phyloP scores from a whole-genome alignment of 2,113 vertebrate species.

The Chitala chitala region DNA sequence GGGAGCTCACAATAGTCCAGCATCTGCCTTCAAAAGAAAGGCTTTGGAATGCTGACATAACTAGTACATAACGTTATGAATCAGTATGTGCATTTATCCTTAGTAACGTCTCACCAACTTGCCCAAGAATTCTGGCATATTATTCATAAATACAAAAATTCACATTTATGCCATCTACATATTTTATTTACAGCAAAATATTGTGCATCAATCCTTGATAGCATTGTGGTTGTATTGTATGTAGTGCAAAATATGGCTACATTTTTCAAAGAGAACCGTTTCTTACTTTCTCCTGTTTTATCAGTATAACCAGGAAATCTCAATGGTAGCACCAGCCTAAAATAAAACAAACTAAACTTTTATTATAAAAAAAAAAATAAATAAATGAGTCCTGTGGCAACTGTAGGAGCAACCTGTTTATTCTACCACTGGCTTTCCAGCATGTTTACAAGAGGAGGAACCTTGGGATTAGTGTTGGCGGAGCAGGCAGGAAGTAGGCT shows the following conservation, averaged over 20 bases:
- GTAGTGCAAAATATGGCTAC: background rate
- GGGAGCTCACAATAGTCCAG: background rate
- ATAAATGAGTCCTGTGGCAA: background rate
- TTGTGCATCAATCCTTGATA: background rate
- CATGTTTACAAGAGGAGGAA: conserved; percentile 7
- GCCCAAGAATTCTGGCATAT: background rate
- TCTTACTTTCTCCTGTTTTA: background rate
- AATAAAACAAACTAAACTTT: background rate
- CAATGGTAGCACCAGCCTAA: background rate
- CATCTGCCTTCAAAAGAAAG: background rate
- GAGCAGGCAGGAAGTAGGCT: background rate
- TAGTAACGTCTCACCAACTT: background rate
- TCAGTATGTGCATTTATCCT: background rate
- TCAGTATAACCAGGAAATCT: background rate
- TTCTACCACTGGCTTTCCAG: background rate
- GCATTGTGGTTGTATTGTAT: background rate
- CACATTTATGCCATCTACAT: background rate
- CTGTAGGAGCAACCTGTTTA: conserved; percentile 1
- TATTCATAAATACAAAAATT: background rate
- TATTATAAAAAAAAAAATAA: background rate
- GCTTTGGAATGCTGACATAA: background rate
- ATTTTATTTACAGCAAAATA: too few species aligned
- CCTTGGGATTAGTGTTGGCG: background rate
- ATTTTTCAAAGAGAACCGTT: too few species aligned
- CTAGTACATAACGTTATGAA: background rate